Conservation (phyloP, 1,140 invertebrate genomes). For the Drosophila malerkotliana region DNA sequence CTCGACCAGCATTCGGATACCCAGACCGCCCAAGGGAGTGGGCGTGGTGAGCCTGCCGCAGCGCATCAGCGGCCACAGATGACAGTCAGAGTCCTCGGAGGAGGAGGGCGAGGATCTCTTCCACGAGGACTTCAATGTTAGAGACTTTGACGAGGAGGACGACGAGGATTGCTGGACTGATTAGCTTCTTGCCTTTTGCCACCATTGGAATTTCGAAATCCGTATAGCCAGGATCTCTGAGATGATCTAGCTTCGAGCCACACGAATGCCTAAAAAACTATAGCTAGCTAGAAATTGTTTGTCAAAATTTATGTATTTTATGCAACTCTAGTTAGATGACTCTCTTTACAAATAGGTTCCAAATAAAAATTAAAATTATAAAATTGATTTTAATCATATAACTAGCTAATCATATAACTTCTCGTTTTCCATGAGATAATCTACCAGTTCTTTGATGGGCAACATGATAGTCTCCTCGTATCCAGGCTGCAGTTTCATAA, state of each 20-base stretch:
- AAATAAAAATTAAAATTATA: conserved; percentile 26
- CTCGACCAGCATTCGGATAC: conserved; percentile 76
- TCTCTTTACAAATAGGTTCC: conserved; percentile 40
- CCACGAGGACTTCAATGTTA: conserved; percentile 80
- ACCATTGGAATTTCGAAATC: conserved; percentile 1
- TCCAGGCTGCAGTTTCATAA: conserved; percentile 62
- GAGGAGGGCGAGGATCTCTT: conserved; percentile 80
- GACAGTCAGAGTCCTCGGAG: conserved; percentile 82
- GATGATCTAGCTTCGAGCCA: conserved; percentile 32
- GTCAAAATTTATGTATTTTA: conserved; percentile 44
- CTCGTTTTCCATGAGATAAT: conserved; percentile 52
- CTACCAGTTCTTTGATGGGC: conserved; percentile 59
- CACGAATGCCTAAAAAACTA: conserved; percentile 39
- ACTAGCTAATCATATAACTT: conserved; percentile 12
- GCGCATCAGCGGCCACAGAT: conserved; percentile 69
- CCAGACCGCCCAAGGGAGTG: conserved; percentile 72
- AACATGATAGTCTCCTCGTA: conserved; percentile 63
- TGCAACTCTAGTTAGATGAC: conserved; percentile 40
- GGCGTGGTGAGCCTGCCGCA: conserved; percentile 68
- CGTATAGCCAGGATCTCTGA: neutral
- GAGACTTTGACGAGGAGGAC: conserved; percentile 69
- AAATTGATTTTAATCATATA: too few relatives aligned
- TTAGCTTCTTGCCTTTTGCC: conserved; percentile 34
- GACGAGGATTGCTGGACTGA: conserved; percentile 81
- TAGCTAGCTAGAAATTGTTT: conserved; percentile 43